Conservation (phyloP, 2,888 invertebrate genomes). For the Sarcophaga variegata region DNA sequence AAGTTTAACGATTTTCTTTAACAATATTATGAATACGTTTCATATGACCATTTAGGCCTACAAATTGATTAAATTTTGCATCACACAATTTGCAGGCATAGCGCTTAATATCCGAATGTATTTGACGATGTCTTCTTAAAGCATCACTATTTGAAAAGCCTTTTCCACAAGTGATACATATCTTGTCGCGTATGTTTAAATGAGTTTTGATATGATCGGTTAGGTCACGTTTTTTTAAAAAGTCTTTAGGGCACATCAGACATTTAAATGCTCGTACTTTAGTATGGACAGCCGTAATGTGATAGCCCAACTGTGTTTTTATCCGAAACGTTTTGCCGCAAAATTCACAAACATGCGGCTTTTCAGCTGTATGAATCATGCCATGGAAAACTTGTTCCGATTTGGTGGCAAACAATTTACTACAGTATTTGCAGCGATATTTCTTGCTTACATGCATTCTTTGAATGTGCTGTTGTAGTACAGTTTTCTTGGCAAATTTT, state of each 20-base stretch:
- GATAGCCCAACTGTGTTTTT: conserved; percentile 73
- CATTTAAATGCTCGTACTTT: conserved; percentile 67
- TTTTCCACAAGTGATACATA: conserved; percentile 76
- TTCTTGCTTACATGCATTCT: conserved; percentile 74
- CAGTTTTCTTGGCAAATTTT: conserved; percentile 70
- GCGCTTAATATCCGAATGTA: conserved; percentile 76
- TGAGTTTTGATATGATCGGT: conserved; percentile 77
- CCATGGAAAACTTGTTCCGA: conserved; percentile 73
- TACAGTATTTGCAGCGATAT: conserved; percentile 73
- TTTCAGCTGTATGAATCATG: conserved; percentile 74
- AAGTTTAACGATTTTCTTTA: not conserved
- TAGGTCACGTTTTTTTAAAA: conserved; percentile 74
- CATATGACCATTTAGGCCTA: conserved; percentile 77
- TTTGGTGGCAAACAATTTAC: conserved; percentile 72
- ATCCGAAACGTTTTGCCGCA: conserved; percentile 76
- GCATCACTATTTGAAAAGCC: conserved; percentile 77
- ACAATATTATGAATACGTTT: conserved; percentile 76
- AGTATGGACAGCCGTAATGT: conserved; percentile 68
- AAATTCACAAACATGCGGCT: conserved; percentile 74
- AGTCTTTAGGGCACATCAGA: conserved; percentile 72
- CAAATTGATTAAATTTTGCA: conserved; percentile 76
- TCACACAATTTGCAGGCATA: conserved; percentile 77
- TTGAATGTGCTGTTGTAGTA: conserved; percentile 71
- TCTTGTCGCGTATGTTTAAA: conserved; percentile 77
- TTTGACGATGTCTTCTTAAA: conserved; percentile 76